phyloP scores from a whole-genome alignment of 2,888 invertebrate species.

The Gryllus longicercus region DNA sequence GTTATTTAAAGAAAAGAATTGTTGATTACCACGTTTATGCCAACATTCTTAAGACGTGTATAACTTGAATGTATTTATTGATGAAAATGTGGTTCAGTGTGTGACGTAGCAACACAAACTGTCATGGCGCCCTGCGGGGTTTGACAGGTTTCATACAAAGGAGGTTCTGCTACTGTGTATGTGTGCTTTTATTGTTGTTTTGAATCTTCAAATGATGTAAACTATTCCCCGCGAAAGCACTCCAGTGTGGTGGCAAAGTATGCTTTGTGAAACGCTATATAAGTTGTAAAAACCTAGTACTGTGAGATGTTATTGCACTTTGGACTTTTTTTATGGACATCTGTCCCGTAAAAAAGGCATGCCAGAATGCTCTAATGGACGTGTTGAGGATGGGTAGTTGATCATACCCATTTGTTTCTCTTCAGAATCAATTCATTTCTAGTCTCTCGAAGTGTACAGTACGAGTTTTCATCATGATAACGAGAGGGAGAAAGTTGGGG shows the following conservation, averaged over 20 bases:
- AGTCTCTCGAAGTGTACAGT: neutral
- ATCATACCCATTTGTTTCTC: too few relatives aligned
- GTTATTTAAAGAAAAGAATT: too few relatives aligned
- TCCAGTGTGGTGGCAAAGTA: too few relatives aligned
- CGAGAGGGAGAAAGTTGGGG: slow-evolving; percentile 43
- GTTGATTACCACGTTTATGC: too few relatives aligned
- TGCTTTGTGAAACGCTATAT: too few relatives aligned
- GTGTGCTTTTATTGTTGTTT: too few relatives aligned
- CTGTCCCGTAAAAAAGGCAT: neutral
- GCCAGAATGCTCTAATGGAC: neutral
- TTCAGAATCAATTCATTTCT: neutral
- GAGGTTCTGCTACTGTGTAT: too few relatives aligned
- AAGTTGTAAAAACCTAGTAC: too few relatives aligned
- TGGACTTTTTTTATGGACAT: slow-evolving; percentile 6
- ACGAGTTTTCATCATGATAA: slow-evolving; percentile 34
- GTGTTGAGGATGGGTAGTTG: neutral
- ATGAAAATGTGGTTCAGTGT: neutral
- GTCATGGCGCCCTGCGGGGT: neutral
- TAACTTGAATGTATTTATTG: too few relatives aligned
- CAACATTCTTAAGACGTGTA: too few relatives aligned
- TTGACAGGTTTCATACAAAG: neutral
- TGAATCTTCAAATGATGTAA: too few relatives aligned
- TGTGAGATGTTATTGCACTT: neutral
- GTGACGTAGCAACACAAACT: neutral
- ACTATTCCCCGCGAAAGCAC: too few relatives aligned